Evolutionary conservation across 1,140 invertebrate genomes (phyloP), one percentile per base, ranked within the genome.

Genomic region (Camponotus pennsylvanicus): DNA sequence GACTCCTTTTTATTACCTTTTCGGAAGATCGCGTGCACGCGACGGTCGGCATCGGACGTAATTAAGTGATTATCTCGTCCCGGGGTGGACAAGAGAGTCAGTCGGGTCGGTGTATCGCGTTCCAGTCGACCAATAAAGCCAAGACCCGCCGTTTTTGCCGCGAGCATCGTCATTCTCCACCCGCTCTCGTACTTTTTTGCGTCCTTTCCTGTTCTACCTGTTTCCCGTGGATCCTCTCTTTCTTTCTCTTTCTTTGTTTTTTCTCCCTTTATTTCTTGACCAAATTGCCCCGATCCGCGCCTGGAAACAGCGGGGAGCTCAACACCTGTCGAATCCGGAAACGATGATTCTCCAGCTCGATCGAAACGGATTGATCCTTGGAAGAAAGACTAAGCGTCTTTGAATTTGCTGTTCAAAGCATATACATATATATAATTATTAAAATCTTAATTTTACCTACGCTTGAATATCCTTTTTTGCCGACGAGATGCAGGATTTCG

Each of bases 51-150:
- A 90, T 89, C 89, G 88, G 63, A 75, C 63, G 85, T 92, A 92
- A 92, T 92, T 92, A 92, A 92, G 89, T 88, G 89, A 92, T 92
- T 91, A 92, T 92, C 91, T 92, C 86, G 66, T 92, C 88, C 57
- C 83, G 42, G 79, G 61, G 82, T 84, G 64, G 85, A 91, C 89
- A 86, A 52, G 77, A 79, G 77, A 69, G 45, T 69, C 34, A n/a
- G 79, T 86, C 87, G 84, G 67, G 82, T 79, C 86, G 85, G 70
- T 85, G 79, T 80, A 83, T 86, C 85, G 79, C 82, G 71, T 80
- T 90, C 86, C 80, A 71, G 71, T 86, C 66, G 76, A 61, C 86
- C 89, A 73, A 85, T 90, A 90, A 90, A 87, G 73, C 64, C 57
- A 69, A 73, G 67, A 73, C 49, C 49, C 4, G 9, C 6, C 76